Evolutionary conservation across 2,888 invertebrate genomes (phyloP).

Genomic region (Leptinotarsa rubiginosa): DNA sequence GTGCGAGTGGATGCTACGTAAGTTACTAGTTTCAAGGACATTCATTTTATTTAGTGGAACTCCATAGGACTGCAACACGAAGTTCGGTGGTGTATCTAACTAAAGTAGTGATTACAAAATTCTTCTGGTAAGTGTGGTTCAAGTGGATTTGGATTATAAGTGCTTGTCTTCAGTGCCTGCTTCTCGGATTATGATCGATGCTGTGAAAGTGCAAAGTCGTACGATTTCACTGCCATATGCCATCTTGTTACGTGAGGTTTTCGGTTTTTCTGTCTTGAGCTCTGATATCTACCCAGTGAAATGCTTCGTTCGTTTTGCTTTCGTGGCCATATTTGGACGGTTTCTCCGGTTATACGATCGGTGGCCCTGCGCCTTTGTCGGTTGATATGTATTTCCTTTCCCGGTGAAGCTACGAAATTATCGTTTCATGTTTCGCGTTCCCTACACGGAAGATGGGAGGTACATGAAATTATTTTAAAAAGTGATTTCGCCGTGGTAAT

Average conservation of each 20-base stretch:
- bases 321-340: conserved; percentile 19
- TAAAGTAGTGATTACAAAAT: conserved; percentile 30
- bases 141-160: conserved; percentile 35
- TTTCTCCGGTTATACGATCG: conserved; percentile 11
- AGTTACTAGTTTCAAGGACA: conserved; percentile 47
- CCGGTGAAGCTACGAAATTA: background rate
- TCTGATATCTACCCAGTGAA: conserved; percentile 25
- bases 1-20: conserved; percentile 41
- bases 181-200: conserved; percentile 34
- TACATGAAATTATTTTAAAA: background rate
- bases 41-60: conserved; percentile 30
- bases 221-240: conserved; percentile 43
- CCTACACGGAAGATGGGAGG: background rate
- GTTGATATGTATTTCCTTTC: conserved; percentile 14
- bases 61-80: conserved; percentile 19
- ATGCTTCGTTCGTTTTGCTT: conserved; percentile 27
- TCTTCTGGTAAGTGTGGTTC: conserved; percentile 43
- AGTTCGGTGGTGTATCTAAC: conserved; percentile 39
- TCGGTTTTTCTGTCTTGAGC: conserved; percentile 21
- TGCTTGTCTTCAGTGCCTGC: conserved; percentile 36
- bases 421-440: background rate
- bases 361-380: background rate
- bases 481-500: no score
- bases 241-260: conserved; percentile 36
- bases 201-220: conserved; percentile 45